Conservation (phyloP, 2,888 invertebrate genomes). For the Ormyrus thymus region DNA sequence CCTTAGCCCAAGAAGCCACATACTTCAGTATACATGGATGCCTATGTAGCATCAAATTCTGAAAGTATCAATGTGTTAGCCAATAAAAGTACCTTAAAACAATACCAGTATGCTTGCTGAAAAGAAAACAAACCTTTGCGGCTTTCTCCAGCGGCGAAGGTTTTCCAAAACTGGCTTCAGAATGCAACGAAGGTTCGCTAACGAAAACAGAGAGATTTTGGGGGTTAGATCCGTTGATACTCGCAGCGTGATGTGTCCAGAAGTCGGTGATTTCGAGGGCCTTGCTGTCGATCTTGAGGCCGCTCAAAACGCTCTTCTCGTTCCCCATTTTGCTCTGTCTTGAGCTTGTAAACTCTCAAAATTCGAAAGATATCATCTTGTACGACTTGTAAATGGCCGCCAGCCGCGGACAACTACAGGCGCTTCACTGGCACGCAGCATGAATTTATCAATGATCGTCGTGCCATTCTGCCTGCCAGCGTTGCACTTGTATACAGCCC, state of each 20-base stretch:
- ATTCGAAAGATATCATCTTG: no score
- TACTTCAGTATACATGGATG: conserved; percentile 92
- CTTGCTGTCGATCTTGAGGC: conserved; percentile 85
- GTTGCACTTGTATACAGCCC: no score
- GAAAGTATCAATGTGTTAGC: conserved; percentile 67
- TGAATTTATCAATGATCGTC: no score
- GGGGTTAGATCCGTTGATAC: conserved; percentile 78
- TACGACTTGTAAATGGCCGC: no score
- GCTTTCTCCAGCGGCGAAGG: conserved; percentile 84
- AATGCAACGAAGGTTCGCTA: conserved; percentile 80
- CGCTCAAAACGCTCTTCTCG: conserved; percentile 83
- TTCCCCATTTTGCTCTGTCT: conserved; percentile 81
- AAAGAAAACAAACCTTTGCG: conserved; percentile 79
- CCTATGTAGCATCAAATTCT: conserved; percentile 90
- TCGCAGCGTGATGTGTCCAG: conserved; percentile 84
- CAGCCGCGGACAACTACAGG: no score
- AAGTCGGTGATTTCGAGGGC: conserved; percentile 86
- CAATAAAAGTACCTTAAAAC: conserved; percentile 18
- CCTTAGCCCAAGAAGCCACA: conserved; percentile 86
- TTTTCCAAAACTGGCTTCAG: conserved; percentile 70
- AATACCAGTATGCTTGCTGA: neutral
- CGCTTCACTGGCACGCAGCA: no score
- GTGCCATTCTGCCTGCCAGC: no score
- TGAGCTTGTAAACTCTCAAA: no score
- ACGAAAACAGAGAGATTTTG: conserved; percentile 85